Conservation (phyloP, 1,140 invertebrate genomes). For the Zelostemma sp. region DNA sequence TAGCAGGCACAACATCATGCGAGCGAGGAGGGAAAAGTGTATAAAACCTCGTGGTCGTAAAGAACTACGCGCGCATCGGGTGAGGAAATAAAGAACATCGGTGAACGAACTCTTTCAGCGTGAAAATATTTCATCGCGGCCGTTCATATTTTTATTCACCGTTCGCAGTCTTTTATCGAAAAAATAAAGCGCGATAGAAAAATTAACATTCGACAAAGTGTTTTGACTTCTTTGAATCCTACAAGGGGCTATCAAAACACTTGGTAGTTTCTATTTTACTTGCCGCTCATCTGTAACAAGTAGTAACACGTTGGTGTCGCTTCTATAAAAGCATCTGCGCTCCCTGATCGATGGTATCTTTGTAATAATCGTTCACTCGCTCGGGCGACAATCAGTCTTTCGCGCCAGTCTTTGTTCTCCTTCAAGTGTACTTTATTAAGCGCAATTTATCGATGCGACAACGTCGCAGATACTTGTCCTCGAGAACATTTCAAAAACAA, state of each 20-base stretch:
- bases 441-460: conserved; percentile 51
- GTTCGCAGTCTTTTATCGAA: background rate
- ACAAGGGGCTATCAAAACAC: background rate
- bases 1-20: conserved; percentile 1
- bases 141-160: background rate
- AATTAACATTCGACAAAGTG: too few relatives aligned
- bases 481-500: conserved; percentile 21
- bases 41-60: conserved; percentile 3
- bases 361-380: conserved; percentile 42
- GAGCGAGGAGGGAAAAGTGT: conserved; percentile 1
- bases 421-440: conserved; percentile 55
- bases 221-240: too few relatives aligned
- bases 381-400: conserved; percentile 37
- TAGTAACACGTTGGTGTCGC: conserved; percentile 26
- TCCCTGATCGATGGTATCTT: conserved; percentile 39
- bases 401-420: conserved; percentile 47
- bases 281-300: conserved; percentile 9
- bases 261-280: background rate
- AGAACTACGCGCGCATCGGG: background rate
- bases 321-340: conserved; percentile 35
- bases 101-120: conserved; percentile 1
- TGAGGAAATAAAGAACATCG: background rate
- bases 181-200: background rate
- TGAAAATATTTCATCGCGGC: background rate
- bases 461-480: conserved; percentile 30